Evolutionary conservation across 2,888 invertebrate species (phyloP).

Genomic region (Bombyx huttoni): DNA sequence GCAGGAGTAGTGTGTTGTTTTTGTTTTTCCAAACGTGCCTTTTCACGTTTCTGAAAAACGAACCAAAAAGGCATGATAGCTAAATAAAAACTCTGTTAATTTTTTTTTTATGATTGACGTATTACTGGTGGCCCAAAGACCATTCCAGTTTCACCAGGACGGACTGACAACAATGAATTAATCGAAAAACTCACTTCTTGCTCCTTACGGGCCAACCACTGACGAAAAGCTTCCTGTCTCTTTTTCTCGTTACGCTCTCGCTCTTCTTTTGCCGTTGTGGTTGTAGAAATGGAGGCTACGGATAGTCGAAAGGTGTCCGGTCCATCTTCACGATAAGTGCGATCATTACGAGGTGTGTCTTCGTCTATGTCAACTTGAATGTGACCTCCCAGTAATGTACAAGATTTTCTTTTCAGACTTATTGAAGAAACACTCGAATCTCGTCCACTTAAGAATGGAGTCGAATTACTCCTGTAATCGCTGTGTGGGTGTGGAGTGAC

Average conservation of each 20-base stretch:
- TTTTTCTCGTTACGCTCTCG: constrained; percentile 51
- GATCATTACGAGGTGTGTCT: constrained; percentile 39
- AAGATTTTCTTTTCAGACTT: constrained; percentile 53
- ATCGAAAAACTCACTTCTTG: constrained; percentile 35
- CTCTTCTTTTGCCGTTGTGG: constrained; percentile 57
- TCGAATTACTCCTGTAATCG: constrained; percentile 54
- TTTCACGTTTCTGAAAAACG: constrained; percentile 39
- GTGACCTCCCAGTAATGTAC: constrained; percentile 25
- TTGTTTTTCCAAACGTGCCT: constrained; percentile 33
- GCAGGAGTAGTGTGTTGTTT: constrained; percentile 26
- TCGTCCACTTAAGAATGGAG: constrained; percentile 50
- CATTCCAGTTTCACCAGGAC: too few species aligned
- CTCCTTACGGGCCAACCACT: constrained; percentile 57
- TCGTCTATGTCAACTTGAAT: constrained; percentile 19
- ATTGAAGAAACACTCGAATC: constrained; percentile 40
- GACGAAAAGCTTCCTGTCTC: constrained; percentile 49
- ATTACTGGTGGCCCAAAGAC: too few species aligned
- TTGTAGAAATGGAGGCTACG: constrained; percentile 54
- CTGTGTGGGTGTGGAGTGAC: constrained; percentile 61
- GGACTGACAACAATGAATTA: too few species aligned
- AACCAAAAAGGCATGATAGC: not conserved
- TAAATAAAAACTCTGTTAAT: too few species aligned
- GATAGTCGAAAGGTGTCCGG: constrained; percentile 59
- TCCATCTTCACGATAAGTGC: constrained; percentile 50
- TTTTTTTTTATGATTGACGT: too few species aligned